Base-by-base conservation (phyloP, 2,113 vertebrate species). In the Brevimyrus niger region DNA sequence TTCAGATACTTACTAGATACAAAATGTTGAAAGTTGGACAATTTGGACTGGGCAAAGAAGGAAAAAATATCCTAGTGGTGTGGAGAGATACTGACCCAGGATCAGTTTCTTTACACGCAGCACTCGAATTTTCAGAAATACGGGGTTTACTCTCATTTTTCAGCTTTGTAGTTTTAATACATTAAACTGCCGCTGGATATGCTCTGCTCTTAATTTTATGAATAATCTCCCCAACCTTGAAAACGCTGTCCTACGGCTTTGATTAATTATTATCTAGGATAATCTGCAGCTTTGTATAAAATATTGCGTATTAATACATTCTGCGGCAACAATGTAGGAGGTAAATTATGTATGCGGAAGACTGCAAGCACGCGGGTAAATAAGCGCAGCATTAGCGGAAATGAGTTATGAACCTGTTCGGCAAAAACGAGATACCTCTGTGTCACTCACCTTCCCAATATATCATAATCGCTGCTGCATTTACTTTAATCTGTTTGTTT, bases 231-330 rank as follows among this genome's bases (percentile, higher is more conserved):
- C 73, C 73, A 80, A 42, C 73, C 35, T 80, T 80, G 73, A 80
- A 80, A 80, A 80, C 35, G 35, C 13, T 80, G 42, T 80, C 73
- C 73, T 80, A 80, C 73, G 73, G 73, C 73, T 80, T 80, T 80
- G 73, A 80, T 80, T 80, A 80, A 80, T 80, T 80, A 80, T 80
- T 80, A 80, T 80, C 73, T 42, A 80, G 73, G 73, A 80, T 80
- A 80, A 80, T 80, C 73, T 80, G 73, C 73, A 80, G 73, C 73
- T 80, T 80, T 80, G 73, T 80, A 42, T 80, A 80, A 80, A 80
- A 80, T 19, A 80, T 42, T 35, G 35, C 35, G 15, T 80, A 38
- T 80, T 80, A 80, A 80, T 80, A 80, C 42, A 80, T 80, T 80
- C 73, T 38, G 73, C 1, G 17, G 73, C 73, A 38, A 80, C 73